A percentile compares a stretch with the other conserved stretches of the same genome.
Conservation (phyloP, 2,888 invertebrate species). For the Slavum lentiscoides region DNA sequence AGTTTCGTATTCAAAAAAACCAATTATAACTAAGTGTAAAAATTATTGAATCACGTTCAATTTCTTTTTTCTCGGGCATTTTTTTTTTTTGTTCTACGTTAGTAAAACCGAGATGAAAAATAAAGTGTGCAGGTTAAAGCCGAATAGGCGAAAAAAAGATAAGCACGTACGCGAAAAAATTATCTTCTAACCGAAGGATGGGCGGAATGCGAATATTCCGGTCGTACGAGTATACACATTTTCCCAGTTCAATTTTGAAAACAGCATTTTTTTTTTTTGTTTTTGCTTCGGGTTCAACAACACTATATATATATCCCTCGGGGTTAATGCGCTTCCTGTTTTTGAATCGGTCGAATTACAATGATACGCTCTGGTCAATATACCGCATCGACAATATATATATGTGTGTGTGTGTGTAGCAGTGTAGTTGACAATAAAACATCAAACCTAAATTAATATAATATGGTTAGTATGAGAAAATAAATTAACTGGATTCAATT, state of each 20-base stretch:
- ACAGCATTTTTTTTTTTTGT: constrained; percentile 8
- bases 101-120: neutral
- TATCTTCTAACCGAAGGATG: constrained; percentile 15
- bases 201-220: constrained; percentile 10
- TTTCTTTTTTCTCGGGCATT: no score
- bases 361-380: neutral
- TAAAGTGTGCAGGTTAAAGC: neutral
- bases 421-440: neutral
- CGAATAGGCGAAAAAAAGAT: constrained; percentile 12
- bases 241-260: constrained; percentile 35
- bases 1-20: no score
- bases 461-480: no score
- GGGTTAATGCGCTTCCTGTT: neutral
- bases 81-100: neutral
- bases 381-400: neutral
- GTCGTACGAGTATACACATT: constrained; percentile 1
- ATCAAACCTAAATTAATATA: no score
- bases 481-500: no score
- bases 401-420: no score
- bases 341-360: neutral
- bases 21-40: no score
- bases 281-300: neutral
- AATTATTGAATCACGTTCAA: no score
- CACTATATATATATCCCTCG: neutral
- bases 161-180: constrained; percentile 34